Evolutionary conservation across 35 echinoderm and acorn worm species (phyloP).

Genomic region (Ophioderma brevispina): DNA sequence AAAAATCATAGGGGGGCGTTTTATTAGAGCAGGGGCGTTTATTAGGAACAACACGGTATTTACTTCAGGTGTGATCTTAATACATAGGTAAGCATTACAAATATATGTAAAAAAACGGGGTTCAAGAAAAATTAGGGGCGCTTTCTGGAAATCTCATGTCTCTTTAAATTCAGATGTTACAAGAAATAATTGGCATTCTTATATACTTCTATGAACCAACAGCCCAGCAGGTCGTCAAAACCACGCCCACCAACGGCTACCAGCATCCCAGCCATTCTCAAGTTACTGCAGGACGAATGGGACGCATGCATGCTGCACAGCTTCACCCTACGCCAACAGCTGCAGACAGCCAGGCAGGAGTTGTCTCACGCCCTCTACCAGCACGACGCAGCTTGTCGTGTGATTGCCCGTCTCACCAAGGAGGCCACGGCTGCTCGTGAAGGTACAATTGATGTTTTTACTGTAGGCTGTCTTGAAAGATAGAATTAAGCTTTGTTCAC

Average conservation of each 20-base stretch:
- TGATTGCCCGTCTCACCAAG: slow-evolving; percentile 94
- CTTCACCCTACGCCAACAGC: slow-evolving; percentile 95
- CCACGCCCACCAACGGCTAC: slow-evolving; percentile 96
- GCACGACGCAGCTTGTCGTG: slow-evolving; percentile 99
- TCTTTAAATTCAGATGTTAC: no score
- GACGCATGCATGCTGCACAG: slow-evolving; percentile 99
- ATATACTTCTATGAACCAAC: no score
- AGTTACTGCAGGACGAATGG: slow-evolving; percentile 99
- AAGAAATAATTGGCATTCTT: no score
- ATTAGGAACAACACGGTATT: no score
- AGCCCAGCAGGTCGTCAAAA: slow-evolving; percentile 91
- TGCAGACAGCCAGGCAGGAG: slow-evolving; percentile 97
- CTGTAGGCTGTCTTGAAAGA: not conserved
- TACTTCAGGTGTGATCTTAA: no score
- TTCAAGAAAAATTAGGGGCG: no score
- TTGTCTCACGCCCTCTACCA: slow-evolving; percentile 98
- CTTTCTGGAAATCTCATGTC: no score
- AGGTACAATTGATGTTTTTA: slow-evolving; percentile 52
- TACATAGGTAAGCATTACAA: no score
- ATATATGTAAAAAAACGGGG: no score
- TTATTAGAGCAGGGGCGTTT: no score
- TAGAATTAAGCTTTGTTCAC: not conserved
- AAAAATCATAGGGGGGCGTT: no score
- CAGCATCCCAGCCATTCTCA: slow-evolving; percentile 98
- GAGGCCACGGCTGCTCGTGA: slow-evolving; percentile 97